Base-by-base conservation (phyloP, 2,888 invertebrate species). In the Philopedon plagiatum region DNA sequence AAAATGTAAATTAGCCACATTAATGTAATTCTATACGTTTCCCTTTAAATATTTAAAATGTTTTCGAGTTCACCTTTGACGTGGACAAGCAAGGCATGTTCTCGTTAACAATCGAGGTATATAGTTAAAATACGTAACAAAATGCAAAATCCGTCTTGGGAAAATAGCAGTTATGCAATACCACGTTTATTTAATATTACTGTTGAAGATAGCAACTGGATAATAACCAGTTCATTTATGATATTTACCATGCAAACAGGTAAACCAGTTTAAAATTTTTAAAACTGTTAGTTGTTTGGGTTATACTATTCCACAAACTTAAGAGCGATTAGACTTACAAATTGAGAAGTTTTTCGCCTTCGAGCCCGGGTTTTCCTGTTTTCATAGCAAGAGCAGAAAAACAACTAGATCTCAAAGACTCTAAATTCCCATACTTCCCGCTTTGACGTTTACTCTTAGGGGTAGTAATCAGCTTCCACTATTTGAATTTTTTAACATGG, bases 191-290 rank as follows among this genome's bases (percentile, higher is more conserved):
- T 89, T 79, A 87, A 89, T 80, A 89, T 93, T 32, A 91, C 89
- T 72, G 89, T 89, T 5, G 95, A 94, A 82, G 96, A 96, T 82
- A 93, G 94, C 9, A 94, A 93, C 79, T 96, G 96, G 96, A 93
- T 96, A 58, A 87, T 96, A 65, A 94, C 95, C 0, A 94, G 93
- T 61, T 92, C 95, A 0, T 96, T 96, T 83, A 95, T 96, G 80
- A 94, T 96, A 76, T 95, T 96, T 83, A 96, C 96, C 0, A 96
- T 96, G 96, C 96, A 96, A 87, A 95, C 96, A 75, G 96, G 94
- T 94, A 84, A 41, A 19, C n/a, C 23, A 46, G 9, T 37, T 39
- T 19, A 15, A 29, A 54, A n/a, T 49, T 13, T 13, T 49, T 46
- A n/a, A n/a, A n/a, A n/a, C n/a, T n/a, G n/a, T n/a, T n/a, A n/a